Percentiles rank a stretch among this genome's conserved stretches.
Evolutionary conservation across 2,797 vertebrate species (phyloP).

Genomic region (Hipposideros larvatus): DNA sequence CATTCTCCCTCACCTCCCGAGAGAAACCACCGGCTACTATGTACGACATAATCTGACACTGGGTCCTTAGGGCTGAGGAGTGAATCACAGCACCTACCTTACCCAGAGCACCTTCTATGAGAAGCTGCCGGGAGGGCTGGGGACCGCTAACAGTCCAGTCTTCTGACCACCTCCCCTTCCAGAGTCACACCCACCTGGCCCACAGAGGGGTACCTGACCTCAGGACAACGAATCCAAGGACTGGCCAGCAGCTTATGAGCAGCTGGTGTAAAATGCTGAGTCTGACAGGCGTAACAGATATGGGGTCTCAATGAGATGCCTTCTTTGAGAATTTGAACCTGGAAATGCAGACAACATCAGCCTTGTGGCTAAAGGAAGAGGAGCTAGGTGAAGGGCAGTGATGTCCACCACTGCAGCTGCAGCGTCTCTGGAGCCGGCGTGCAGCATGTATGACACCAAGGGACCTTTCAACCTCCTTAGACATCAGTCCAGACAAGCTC

Average conservation of each 20-base stretch:
- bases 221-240: not conserved
- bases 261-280: not conserved
- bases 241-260: not conserved
- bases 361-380: not conserved
- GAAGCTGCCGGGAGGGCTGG: not conserved
- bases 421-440: not conserved
- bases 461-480: not conserved
- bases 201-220: not conserved
- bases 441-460: not conserved
- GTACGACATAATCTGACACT: not conserved
- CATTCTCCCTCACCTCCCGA: not conserved
- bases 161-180: not conserved
- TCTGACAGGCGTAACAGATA: not conserved
- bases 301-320: not conserved
- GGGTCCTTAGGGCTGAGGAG: not conserved
- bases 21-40: not conserved
- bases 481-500: not conserved
- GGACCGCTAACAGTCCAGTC: not conserved
- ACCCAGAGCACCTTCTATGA: not conserved
- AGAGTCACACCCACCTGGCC: not conserved
- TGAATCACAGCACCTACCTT: not conserved
- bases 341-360: not conserved
- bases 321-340: conserved; percentile 7
- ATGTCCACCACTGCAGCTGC: not conserved
- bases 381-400: not conserved